Percentiles rank a stretch among this genome's conserved stretches.
Evolutionary conservation across 1,140 invertebrate genomes (phyloP).

Genomic region (Drosophila saltans): DNA sequence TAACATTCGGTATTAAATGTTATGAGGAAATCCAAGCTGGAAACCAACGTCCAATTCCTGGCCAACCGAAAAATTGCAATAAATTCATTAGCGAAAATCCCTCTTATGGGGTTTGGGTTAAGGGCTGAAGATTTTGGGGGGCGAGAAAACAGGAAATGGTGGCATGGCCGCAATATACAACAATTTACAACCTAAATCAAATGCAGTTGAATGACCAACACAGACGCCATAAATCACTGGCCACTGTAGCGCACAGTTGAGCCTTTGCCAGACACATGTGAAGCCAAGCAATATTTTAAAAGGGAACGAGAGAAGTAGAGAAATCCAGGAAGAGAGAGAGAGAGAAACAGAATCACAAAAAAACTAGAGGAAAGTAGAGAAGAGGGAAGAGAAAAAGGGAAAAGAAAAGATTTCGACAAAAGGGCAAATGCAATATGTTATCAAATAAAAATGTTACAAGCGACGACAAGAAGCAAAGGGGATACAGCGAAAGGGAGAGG

Average conservation of each 20-base stretch:
- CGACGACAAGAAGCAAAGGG: constrained; percentile 61
- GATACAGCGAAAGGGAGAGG: constrained; percentile 2
- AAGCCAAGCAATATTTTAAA: constrained; percentile 71
- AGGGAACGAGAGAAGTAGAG: constrained; percentile 36
- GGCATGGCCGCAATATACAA: constrained; percentile 70
- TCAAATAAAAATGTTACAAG: constrained; percentile 81
- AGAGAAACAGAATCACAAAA: background rate
- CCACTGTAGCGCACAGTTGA: constrained; percentile 59
- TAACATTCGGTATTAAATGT: background rate
- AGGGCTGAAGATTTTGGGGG: constrained; percentile 5
- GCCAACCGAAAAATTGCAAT: constrained; percentile 49
- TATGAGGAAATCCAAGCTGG: background rate
- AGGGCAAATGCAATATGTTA: constrained; percentile 79
- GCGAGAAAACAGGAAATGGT: constrained; percentile 55
- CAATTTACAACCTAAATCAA: constrained; percentile 81
- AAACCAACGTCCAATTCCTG: background rate
- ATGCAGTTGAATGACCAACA: constrained; percentile 80
- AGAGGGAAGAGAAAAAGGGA: background rate
- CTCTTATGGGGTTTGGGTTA: background rate
- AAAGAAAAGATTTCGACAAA: constrained; percentile 51
- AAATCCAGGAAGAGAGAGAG: background rate
- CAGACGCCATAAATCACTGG: constrained; percentile 78
- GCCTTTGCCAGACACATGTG: constrained; percentile 53
- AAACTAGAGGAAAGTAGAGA: too few species aligned
- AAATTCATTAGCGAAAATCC: constrained; percentile 75